Base-by-base conservation (phyloP, 2,113 vertebrate genomes). In the Bubo blakistoni region DNA sequence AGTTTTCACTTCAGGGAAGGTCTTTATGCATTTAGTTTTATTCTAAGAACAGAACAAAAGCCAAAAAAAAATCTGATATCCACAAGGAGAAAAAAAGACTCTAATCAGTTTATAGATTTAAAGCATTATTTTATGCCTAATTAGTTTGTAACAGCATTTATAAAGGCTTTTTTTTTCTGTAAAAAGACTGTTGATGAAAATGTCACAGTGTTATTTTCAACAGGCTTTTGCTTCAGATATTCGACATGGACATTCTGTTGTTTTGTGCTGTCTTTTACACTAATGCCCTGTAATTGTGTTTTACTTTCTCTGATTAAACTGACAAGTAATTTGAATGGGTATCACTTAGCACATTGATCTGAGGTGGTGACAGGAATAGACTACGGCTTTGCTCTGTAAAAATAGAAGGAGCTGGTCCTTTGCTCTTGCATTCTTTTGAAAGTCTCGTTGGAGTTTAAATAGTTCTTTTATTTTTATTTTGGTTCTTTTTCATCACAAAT, bases 281-380 rank as follows among this genome's bases (percentile, higher is more conserved):
- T 98, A 98, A 98, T 98, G 96, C 96, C 94, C 95, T 95, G 70
- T 98, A 98, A 98, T 98, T 98, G 97, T 97, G 96, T 97, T 98
- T 98, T 95, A 97, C 93, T 91, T 98, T 96, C 92, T 97, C 95
- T 98, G 98, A 98, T 98, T 98, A 98, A 98, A 98, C 97, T 97
- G 98, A 98, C 97, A 97, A 97, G 96, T 92, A 96, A 97, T 97
- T 97, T 91, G 92, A 98, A 98, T 98, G 98, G 97, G 83, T 98
- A 97, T 98, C 98, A 97, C 97, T 98, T 98, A 98, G 93, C 97
- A 95, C 96, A 98, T 98, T 98, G 98, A 98, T 98, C 97, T 92
- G 91, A 97, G 93, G 96, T 93, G 80, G 92, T 96, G 94, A 73
- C 80, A 90, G 61, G 78, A 84, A 96, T 17, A 95, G 76, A 34